These are phyloP conservation scores for Ranitomeya imitator DNA, from an alignment of 2,113 vertebrate genomes.

Conservation along the genomic window DNA sequence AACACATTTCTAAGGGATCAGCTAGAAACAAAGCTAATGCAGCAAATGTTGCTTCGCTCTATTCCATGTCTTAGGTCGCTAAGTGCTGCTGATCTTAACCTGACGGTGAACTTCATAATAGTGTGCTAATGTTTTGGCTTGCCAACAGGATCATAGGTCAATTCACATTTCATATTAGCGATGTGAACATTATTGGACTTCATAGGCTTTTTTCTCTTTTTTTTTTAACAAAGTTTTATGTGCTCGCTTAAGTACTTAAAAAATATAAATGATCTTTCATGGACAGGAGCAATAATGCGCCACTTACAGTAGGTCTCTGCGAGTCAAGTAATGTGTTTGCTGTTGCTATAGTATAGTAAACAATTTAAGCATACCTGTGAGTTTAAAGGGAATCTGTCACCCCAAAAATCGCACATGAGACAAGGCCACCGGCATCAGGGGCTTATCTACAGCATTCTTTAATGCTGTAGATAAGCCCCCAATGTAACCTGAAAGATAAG, in stretches of 20 bases:
- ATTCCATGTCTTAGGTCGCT: slow-evolving; percentile 4
- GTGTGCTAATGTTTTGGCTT: not conserved
- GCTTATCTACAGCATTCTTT: too few species aligned
- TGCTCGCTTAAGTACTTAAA: not conserved
- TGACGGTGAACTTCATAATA: slow-evolving; percentile 5
- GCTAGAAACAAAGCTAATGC: not conserved
- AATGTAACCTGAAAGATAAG: too few species aligned
- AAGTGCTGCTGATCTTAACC: slow-evolving; percentile 19
- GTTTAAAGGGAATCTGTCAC: too few species aligned
- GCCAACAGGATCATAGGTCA: not conserved
- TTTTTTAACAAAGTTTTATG: not conserved
- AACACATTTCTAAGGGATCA: not conserved
- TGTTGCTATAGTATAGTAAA: not conserved
- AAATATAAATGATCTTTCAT: not conserved
- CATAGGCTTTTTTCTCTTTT: slow-evolving; percentile 5
- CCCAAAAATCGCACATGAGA: too few species aligned
- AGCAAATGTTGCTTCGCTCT: not conserved
- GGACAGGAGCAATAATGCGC: not conserved
- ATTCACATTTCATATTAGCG: slow-evolving; percentile 16
- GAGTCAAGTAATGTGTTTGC: not conserved
- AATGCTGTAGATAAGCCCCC: too few species aligned
- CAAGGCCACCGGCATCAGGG: too few species aligned
- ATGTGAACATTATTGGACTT: slow-evolving; percentile 5
- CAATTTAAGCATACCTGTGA: too few species aligned
- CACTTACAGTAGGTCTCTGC: too few species aligned